Conservation (phyloP, 2,113 vertebrate genomes). For the zebrafish (Danio rerio) region DNA sequence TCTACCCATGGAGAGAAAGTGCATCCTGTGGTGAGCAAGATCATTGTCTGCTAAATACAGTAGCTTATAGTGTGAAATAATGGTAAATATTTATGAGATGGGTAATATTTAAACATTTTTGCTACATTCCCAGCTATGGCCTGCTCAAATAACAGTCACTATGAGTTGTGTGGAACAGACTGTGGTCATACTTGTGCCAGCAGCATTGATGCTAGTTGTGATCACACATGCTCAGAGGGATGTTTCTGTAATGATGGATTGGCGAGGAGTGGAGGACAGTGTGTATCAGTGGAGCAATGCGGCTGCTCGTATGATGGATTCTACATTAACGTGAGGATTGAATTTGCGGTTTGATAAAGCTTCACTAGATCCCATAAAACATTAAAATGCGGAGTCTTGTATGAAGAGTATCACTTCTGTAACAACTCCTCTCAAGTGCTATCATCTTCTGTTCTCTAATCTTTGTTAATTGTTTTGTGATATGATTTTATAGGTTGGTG, state of each 20-base stretch:
- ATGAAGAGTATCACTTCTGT: not conserved
- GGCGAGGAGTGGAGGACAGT: conserved; percentile 65
- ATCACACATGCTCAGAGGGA: conserved; percentile 69
- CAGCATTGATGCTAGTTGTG: conserved; percentile 54
- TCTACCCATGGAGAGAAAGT: conserved; percentile 69
- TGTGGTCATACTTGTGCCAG: conserved; percentile 68
- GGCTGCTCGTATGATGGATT: conserved; percentile 71
- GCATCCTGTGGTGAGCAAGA: conserved; percentile 69
- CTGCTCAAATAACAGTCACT: conserved; percentile 71
- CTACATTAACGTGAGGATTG: conserved; percentile 66
- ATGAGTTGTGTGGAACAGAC: conserved; percentile 68
- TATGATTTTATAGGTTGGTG: conserved; percentile 58
- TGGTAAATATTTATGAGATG: not conserved
- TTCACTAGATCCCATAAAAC: conserved; percentile 15
- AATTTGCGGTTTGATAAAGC: not conserved
- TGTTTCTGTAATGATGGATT: conserved; percentile 74
- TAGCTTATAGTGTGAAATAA: not conserved
- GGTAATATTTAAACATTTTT: not conserved
- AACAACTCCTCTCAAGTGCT: not conserved
- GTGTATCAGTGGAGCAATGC: conserved; percentile 72
- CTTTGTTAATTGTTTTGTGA: not conserved
- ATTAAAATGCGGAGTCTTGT: not conserved
- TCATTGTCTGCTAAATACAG: not conserved
- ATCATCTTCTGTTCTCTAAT: not conserved
- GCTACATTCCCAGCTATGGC: not conserved